Percentiles rank a stretch among this genome's conserved stretches.
Conservation (phyloP, 2,888 invertebrate species). For the Sinohyriopsis cumingii region DNA sequence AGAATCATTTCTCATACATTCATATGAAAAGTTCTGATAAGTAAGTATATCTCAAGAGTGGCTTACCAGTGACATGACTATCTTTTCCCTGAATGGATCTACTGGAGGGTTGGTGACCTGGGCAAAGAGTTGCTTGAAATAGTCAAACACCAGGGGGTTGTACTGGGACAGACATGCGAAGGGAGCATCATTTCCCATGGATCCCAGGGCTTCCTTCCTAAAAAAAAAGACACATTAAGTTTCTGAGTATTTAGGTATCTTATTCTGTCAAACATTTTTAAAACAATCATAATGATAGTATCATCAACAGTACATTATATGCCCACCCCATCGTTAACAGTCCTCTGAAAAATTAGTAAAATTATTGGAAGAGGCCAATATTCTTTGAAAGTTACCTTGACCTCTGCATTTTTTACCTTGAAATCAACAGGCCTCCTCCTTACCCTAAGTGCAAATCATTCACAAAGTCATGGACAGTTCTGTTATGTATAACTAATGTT, state of each 20-base stretch:
- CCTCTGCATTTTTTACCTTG: no score
- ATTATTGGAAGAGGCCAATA: no score
- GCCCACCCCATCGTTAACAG: no score
- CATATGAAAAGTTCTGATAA: neutral
- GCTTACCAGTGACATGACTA: constrained; percentile 92
- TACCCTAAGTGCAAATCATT: no score
- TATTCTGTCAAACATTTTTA: neutral
- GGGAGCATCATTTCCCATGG: constrained; percentile 99
- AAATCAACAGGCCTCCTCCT: no score
- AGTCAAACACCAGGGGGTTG: constrained; percentile 95
- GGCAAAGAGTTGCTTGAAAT: constrained; percentile 99
- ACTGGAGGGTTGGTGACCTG: constrained; percentile 99
- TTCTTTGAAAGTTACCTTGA: no score
- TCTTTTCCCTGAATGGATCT: constrained; percentile 98
- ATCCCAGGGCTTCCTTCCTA: constrained; percentile 98
- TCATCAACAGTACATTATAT: no score
- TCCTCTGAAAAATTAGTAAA: no score
- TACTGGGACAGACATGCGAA: constrained; percentile 96
- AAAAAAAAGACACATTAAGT: constrained; percentile 35
- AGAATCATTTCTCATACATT: neutral
- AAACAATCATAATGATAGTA: no score
- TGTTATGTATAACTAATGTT: no score
- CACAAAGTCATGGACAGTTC: no score
- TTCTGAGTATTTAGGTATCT: neutral
- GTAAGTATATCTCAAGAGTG: no score